These are phyloP conservation scores for Simalia tracyae DNA, from an alignment of 2,797 vertebrate species.

Conservation along the genomic window DNA sequence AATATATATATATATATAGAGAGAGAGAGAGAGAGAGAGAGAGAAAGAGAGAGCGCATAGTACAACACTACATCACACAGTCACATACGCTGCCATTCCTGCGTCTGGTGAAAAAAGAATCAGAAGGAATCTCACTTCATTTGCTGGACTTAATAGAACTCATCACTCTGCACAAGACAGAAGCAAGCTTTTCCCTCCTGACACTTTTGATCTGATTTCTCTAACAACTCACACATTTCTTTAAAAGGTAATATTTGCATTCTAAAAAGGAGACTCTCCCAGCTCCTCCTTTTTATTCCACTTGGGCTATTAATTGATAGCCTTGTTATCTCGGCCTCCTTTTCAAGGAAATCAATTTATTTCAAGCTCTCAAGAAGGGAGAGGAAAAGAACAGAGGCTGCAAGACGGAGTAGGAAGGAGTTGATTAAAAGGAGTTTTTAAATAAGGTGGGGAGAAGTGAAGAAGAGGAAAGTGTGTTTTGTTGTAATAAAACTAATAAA, in stretches of 20 bases:
- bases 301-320: constrained; percentile 47
- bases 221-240: constrained; percentile 50
- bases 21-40: too few relatives aligned
- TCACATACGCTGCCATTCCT: neutral
- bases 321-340: constrained; percentile 17
- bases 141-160: neutral
- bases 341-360: constrained; percentile 56
- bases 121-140: constrained; percentile 48
- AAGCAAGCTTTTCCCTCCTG: neutral
- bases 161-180: constrained; percentile 12
- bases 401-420: constrained; percentile 56
- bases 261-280: constrained; percentile 40
- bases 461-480: neutral
- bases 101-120: neutral
- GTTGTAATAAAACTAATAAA: neutral
- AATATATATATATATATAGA: too few relatives aligned
- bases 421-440: neutral
- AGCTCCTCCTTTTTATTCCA: neutral
- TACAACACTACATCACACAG: neutral
- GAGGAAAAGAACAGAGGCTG: constrained; percentile 48
- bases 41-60: too few relatives aligned
- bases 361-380: constrained; percentile 45
- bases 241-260: constrained; percentile 54
- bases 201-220: constrained; percentile 53
- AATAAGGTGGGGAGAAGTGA: fast-evolving